A percentile compares a stretch with the other conserved stretches of the same genome.
Conservation (phyloP, 1,140 invertebrate species). For the Drosophila bocki region DNA sequence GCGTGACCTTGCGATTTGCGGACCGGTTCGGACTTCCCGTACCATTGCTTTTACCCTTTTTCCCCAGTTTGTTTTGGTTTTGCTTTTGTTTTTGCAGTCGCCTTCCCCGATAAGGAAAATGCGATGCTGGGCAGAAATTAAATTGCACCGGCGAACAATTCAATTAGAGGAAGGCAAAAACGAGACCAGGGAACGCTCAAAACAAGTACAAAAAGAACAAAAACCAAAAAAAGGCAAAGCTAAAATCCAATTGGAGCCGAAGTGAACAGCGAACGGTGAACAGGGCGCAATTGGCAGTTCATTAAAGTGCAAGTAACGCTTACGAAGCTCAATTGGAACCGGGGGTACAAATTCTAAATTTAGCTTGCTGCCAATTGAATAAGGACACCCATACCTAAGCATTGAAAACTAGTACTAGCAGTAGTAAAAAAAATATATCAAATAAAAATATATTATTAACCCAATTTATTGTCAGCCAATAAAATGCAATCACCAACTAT, state of each 20-base stretch:
- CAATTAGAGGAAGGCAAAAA: constrained; percentile 60
- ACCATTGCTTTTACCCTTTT: constrained; percentile 21
- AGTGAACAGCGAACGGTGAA: constrained; percentile 25
- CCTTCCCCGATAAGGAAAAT: constrained; percentile 47
- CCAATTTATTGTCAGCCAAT: neutral
- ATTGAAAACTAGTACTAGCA: neutral
- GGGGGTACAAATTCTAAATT: constrained; percentile 17
- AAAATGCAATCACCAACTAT: neutral
- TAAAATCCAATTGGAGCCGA: constrained; percentile 21
- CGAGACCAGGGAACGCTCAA: neutral
- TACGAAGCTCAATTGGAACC: constrained; percentile 25
- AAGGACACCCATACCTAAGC: neutral
- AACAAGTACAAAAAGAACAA: constrained; percentile 5
- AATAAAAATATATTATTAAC: constrained; percentile 2
- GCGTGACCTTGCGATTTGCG: constrained; percentile 44
- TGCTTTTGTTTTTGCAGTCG: constrained; percentile 12
- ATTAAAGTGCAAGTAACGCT: constrained; percentile 52
- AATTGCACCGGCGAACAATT: constrained; percentile 65
- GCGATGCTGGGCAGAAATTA: constrained; percentile 59
- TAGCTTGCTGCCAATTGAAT: constrained; percentile 25
- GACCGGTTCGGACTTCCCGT: constrained; percentile 49
- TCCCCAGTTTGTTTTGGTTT: constrained; percentile 7
- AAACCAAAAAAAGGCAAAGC: constrained; percentile 4
- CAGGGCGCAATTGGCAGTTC: constrained; percentile 55
- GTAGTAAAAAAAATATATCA: neutral